phyloP scores from a whole-genome alignment of 2,113 vertebrate species.

The Pantherophis guttatus region DNA sequence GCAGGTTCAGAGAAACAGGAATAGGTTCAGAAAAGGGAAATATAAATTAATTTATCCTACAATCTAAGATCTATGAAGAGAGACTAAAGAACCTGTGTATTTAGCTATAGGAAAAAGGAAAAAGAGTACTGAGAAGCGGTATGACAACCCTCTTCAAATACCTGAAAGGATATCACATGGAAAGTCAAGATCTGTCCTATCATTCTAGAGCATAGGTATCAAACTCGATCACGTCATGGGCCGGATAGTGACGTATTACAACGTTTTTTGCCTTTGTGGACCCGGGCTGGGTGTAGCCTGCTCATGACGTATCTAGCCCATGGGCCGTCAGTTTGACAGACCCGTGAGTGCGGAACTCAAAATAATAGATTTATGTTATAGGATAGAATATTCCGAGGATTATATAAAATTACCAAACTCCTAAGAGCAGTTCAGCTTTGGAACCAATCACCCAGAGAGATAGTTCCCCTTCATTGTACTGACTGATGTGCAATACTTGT shows the following conservation, averaged over 20 bases:
- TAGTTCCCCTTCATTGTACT: background rate
- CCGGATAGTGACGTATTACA: no score
- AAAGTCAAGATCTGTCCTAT: background rate
- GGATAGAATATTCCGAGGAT: background rate
- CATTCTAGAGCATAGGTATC: background rate
- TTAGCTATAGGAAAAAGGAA: background rate
- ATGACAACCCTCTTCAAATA: background rate
- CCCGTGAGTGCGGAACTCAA: background rate
- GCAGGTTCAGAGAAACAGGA: background rate
- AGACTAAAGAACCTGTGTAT: background rate
- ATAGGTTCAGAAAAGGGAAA: background rate
- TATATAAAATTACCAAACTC: background rate
- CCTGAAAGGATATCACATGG: background rate
- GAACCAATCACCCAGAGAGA: background rate
- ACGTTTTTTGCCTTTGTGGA: no score
- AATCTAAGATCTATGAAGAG: background rate
- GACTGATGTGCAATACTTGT: background rate
- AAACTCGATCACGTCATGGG: no score
- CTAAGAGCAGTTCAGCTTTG: background rate
- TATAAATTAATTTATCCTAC: background rate
- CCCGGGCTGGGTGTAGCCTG: no score
- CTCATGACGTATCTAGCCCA: no score
- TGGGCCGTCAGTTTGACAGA: no score
- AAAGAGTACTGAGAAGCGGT: background rate
- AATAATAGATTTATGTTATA: background rate